phyloP scores from a whole-genome alignment of 2,113 vertebrate species.

The Pelodiscus sinensis region DNA sequence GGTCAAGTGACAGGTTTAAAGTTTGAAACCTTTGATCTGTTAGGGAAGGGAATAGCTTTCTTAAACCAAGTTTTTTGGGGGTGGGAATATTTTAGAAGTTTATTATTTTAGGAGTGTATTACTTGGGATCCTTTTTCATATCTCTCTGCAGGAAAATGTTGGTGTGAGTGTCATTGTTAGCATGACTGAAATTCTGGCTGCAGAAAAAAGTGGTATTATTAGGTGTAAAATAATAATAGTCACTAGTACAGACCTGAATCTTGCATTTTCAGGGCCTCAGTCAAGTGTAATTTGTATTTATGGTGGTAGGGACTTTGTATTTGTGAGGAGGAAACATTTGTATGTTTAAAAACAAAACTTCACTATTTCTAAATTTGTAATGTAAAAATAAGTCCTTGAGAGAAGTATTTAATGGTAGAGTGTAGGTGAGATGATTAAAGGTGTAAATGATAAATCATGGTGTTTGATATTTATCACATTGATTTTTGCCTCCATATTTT shows the following conservation, averaged over 20 bases:
- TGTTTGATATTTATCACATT: not conserved
- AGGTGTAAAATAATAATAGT: not conserved
- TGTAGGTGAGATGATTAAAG: not conserved
- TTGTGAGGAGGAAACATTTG: not conserved
- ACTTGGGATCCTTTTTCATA: too few species aligned
- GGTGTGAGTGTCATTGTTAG: not conserved
- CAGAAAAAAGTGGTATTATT: not conserved
- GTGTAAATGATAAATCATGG: not conserved
- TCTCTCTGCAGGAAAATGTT: not conserved
- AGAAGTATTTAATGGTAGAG: not conserved
- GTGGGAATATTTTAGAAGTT: not conserved
- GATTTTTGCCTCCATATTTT: not conserved
- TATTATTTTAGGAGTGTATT: not conserved
- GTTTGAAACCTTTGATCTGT: not conserved
- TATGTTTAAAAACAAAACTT: not conserved
- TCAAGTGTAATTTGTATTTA: not conserved
- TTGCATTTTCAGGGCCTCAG: not conserved
- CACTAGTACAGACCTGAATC: not conserved
- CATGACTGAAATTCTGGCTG: not conserved
- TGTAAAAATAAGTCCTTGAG: not conserved
- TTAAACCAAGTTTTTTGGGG: not conserved
- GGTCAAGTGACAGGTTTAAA: not conserved
- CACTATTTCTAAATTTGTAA: not conserved
- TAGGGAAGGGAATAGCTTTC: not conserved
- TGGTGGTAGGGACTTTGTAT: not conserved